Conservation (phyloP, 2,113 vertebrate species). For the Phalacrocorax brasilianus region DNA sequence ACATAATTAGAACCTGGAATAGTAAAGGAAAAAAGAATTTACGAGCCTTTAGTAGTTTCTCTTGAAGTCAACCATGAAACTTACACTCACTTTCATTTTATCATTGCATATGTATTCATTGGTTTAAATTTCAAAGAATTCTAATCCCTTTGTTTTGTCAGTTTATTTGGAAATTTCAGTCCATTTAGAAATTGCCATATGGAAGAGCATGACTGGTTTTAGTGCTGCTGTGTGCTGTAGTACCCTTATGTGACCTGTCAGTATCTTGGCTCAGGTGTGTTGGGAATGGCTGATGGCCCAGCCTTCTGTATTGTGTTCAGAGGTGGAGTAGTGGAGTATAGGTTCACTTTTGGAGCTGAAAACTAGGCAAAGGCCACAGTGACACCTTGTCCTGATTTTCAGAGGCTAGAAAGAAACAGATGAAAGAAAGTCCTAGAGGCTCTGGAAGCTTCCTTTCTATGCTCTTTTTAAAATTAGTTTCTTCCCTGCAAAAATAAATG, state of each 20-base stretch:
- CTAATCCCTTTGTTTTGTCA: not conserved
- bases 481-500: not conserved
- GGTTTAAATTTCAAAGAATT: not conserved
- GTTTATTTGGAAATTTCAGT: not conserved
- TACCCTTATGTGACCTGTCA: rapidly evolving
- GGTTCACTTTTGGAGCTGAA: not conserved
- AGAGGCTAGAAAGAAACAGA: not conserved
- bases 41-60: not conserved
- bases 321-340: not conserved
- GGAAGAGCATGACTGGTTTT: too few species aligned
- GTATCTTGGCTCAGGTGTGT: too few species aligned
- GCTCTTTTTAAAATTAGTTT: not conserved
- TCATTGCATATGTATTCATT: not conserved
- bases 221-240: not conserved
- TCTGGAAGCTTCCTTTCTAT: not conserved
- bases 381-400: not conserved
- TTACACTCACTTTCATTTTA: not conserved
- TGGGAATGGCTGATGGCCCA: not conserved
- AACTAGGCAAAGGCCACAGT: not conserved
- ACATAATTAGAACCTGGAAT: not conserved
- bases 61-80: not conserved
- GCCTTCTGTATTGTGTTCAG: too few species aligned
- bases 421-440: not conserved
- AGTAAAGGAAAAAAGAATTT: not conserved
- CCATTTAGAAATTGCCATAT: too few species aligned